Base-by-base conservation (phyloP, 1,140 invertebrate genomes). In the Amphibalanus amphitrite region DNA sequence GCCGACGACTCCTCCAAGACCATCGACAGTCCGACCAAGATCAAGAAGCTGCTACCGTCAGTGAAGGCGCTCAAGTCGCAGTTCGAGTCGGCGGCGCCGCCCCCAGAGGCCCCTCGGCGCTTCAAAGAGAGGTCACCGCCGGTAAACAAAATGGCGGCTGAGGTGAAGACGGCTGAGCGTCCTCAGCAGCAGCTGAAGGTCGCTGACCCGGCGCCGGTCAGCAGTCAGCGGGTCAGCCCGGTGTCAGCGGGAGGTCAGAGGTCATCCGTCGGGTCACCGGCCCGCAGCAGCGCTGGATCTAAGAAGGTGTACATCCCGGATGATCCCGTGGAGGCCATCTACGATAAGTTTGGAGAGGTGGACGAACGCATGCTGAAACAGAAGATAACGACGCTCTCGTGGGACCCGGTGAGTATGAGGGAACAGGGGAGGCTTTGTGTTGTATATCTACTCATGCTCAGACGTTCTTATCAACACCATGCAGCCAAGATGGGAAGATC, bases 361-460 rank as follows among this genome's bases (percentile, higher is more conserved):
- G 75, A 76, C 71, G 71, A 75, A 40, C 75, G 76, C 20, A 69
- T 75, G 29, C 70, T 71, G 69, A 72, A 75, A 69, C 67, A 74
- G 28, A 77, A 74, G 73, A 77, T 72, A 69, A 69, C 72, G 69
- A 74, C 75, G 0, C 72, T 73, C 3, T 71, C 73, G 38, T 82
- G 81, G 81, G 77, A 82, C 73, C 81, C 81, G 28, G 81, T 82
- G 75, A 77, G 81, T 77, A n/a, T 28, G 23, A 72, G 3, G 70
- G 73, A 15, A 59, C 47, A 13, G 47, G 25, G 25, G 13, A 59
- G 25, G 47, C 47, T 15, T 59, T 59, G 13, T 59, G n/a, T 59
- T 13, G 25, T 15, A 59, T 15, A 59, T 25, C 13, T 15, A 59
- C 13, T 59, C 13, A 59, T 59, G 25, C 25, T 15, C 47, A 59